Evolutionary conservation across 2,113 vertebrate genomes (phyloP), one percentile per base, ranked within the genome.

Genomic region (Myxocyprinus asiaticus): DNA sequence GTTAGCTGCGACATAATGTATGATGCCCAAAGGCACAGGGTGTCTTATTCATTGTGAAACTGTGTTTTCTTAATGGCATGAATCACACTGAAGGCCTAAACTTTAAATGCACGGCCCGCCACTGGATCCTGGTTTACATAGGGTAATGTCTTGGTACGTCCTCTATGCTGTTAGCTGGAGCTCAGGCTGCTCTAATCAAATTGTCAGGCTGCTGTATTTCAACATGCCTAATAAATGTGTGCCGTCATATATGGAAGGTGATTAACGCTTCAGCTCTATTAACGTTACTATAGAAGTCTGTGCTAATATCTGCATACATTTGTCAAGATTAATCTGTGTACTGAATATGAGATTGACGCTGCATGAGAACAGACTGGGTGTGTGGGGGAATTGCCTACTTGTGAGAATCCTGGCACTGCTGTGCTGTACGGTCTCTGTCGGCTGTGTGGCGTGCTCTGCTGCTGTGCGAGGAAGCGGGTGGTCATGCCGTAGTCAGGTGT

Each of bases 361-460:
- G 43, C 42, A 14, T 33, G 22, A 33, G 22, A 33, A 33, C 22
- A 33, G 22, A 63, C 9, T 65, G 55, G 67, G 15, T 55, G 48
- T 74, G 62, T 68, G n/a, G 51, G 67, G 63, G 9, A 47, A 15
- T 55, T 42, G 2, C 90, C 88, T 85, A 98, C 98, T 96, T 98
- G 98, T 87, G 96, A 86, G 89, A 97, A 98, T 83, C 94, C 94
- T 0, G 96, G 95, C 81, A 91, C 90, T 0, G 95, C 95, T 91
- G 97, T 88, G 0, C 95, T 98, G 92, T 97, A 98, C 4, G 97
- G 96, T 62, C 96, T 92, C 82, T 95, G 94, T 89, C 96, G 94
- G 92, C 94, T 92, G 53, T 95, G 85, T 84, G 91, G 86, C n/a
- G 88, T n/a, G 0, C 88, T 87, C 78, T 95, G 74, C 33, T 65